phyloP scores from a whole-genome alignment of 2,113 vertebrate genomes.

The Microtus pennsylvanicus region DNA sequence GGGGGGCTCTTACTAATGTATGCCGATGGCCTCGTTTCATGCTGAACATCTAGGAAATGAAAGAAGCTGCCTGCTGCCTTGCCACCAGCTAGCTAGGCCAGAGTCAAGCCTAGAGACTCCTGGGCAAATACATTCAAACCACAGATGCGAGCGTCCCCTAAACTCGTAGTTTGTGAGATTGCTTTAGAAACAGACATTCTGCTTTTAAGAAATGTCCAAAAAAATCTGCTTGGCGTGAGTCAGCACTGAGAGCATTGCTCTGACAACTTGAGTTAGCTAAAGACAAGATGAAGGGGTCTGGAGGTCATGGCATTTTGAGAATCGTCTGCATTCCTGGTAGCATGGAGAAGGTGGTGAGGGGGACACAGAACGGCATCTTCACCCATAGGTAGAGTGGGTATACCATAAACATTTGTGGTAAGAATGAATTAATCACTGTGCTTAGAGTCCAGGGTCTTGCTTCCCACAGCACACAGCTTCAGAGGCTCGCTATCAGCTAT shows the following conservation, averaged over 20 bases:
- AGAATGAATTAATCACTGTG: background rate
- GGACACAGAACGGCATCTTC: background rate
- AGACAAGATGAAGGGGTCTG: background rate
- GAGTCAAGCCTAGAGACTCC: background rate
- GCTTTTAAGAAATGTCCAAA: background rate
- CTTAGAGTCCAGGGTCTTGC: background rate
- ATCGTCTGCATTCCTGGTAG: accelerated
- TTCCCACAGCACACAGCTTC: background rate
- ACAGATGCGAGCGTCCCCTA: background rate
- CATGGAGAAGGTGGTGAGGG: background rate
- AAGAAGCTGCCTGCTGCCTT: background rate
- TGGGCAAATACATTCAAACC: background rate
- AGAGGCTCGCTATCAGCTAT: background rate
- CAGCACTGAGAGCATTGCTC: background rate
- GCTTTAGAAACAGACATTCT: background rate
- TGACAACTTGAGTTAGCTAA: background rate
- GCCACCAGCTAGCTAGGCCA: background rate
- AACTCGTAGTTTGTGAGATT: background rate
- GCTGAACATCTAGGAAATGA: background rate
- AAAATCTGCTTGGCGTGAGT: background rate
- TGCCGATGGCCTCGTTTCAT: background rate
- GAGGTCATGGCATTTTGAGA: background rate
- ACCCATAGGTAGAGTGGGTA: background rate
- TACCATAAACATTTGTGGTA: background rate
- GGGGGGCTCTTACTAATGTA: background rate